phyloP scores from a whole-genome alignment of 2,797 vertebrate species.

The Varecia variegata region DNA sequence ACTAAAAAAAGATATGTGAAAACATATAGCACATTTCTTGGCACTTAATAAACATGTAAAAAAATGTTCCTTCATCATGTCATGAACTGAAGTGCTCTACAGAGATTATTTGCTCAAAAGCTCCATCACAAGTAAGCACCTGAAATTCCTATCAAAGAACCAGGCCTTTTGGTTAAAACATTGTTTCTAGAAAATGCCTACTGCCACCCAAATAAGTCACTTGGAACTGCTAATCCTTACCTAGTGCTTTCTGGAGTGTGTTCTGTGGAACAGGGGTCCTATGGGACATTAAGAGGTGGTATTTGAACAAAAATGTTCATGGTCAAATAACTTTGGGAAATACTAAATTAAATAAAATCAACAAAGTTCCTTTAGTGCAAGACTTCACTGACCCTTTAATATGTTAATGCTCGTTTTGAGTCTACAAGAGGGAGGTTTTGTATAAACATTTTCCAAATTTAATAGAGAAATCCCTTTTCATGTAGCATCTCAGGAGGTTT shows the following conservation, averaged over 20 bases:
- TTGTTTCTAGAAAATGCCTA: background rate
- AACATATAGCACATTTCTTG: background rate
- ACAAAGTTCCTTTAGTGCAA: background rate
- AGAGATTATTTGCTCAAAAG: background rate
- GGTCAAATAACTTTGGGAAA: constrained; percentile 21
- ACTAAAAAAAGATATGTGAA: background rate
- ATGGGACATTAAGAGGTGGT: background rate
- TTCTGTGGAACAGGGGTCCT: background rate
- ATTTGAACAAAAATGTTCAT: background rate
- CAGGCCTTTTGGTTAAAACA: background rate
- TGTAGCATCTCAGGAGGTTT: background rate
- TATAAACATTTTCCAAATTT: constrained; percentile 16
- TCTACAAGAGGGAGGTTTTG: background rate
- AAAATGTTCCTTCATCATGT: background rate
- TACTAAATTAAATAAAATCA: constrained; percentile 15
- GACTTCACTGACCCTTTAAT: background rate
- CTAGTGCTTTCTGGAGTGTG: background rate
- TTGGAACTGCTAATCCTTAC: background rate
- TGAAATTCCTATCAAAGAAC: background rate
- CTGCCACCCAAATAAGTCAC: background rate
- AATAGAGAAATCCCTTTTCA: background rate
- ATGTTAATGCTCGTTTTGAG: background rate
- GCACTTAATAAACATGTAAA: background rate
- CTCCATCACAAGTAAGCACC: background rate
- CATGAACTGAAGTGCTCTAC: background rate